A percentile compares a stretch with the other conserved stretches of the same genome.
phyloP scores from a whole-genome alignment of 1,140 invertebrate genomes.

The Caenorhabditis remanei region DNA sequence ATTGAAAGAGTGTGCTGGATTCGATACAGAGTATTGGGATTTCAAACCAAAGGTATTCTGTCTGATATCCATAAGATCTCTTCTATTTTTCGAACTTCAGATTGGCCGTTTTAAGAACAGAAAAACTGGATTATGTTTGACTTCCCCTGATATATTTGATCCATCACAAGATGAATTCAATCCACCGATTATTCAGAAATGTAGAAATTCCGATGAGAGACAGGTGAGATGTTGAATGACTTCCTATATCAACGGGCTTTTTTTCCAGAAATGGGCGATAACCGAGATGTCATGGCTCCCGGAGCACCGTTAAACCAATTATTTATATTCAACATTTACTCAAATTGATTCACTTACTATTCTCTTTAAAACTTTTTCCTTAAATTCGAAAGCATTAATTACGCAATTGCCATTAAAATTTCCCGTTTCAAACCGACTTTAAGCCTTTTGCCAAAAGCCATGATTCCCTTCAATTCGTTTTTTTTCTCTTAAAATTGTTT shows the following conservation, averaged over 20 bases:
- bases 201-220: slow-evolving; percentile 20
- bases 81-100: slow-evolving; percentile 47
- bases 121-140: slow-evolving; percentile 64
- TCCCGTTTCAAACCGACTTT: slow-evolving; percentile 48
- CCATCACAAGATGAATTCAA: slow-evolving; percentile 44
- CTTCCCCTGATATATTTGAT: slow-evolving; percentile 27
- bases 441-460: slow-evolving; percentile 55
- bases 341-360: neutral
- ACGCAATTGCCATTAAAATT: slow-evolving; percentile 57
- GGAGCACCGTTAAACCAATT: slow-evolving; percentile 16
- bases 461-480: neutral
- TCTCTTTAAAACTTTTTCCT: neutral
- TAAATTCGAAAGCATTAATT: slow-evolving; percentile 59
- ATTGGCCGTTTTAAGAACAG: slow-evolving; percentile 55
- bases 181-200: slow-evolving; percentile 47
- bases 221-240: slow-evolving; percentile 19
- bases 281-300: slow-evolving; percentile 31
- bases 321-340: neutral
- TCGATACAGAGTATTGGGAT: slow-evolving; percentile 64
- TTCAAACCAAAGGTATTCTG: slow-evolving; percentile 63
- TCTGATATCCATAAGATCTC: neutral
- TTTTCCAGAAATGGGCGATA: slow-evolving; percentile 25
- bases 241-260: neutral
- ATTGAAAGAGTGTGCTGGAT: slow-evolving; percentile 68
- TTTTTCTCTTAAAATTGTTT: slow-evolving; percentile 1